Evolutionary conservation across 53 echinoderm and acorn worm genomes (phyloP).

Genomic region (Apostichopus leukothele): DNA sequence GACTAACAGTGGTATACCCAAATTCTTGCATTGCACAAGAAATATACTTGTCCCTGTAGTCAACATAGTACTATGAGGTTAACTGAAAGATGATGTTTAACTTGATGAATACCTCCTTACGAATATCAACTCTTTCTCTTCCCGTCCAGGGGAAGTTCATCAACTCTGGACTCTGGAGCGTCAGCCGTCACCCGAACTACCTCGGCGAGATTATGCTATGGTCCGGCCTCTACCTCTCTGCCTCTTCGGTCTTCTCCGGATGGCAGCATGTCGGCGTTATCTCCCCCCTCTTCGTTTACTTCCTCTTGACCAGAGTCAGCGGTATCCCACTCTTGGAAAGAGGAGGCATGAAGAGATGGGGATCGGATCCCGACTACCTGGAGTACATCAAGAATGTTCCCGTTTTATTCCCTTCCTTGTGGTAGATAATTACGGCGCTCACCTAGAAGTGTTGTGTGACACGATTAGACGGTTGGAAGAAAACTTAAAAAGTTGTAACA

Average conservation of each 20-base stretch:
- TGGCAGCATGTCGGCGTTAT: slow-evolving; percentile 79
- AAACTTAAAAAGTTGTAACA: too few species aligned
- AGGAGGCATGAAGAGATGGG: slow-evolving; percentile 83
- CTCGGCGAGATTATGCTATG: slow-evolving; percentile 92
- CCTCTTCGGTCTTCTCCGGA: slow-evolving; percentile 83
- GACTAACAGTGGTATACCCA: too few species aligned
- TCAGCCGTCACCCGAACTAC: slow-evolving; percentile 98
- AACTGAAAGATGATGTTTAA: too few species aligned
- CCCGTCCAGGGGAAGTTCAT: slow-evolving; percentile 81
- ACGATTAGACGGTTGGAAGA: too few species aligned
- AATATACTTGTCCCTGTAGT: too few species aligned
- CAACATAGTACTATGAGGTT: too few species aligned
- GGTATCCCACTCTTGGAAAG: slow-evolving; percentile 84
- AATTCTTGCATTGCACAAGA: too few species aligned
- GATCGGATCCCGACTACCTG: slow-evolving; percentile 61
- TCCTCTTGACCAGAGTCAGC: slow-evolving; percentile 77
- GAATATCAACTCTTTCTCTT: not conserved
- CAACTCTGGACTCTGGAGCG: slow-evolving; percentile 84
- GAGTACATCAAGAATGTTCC: slow-evolving; percentile 77
- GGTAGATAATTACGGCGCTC: slow-evolving; percentile 31
- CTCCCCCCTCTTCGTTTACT: slow-evolving; percentile 85
- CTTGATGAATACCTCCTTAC: too few species aligned
- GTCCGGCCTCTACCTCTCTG: slow-evolving; percentile 84
- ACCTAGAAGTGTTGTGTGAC: too few species aligned
- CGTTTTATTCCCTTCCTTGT: slow-evolving; percentile 78